Base-by-base conservation (phyloP, 2,113 vertebrate genomes). In the Pan paniscus region DNA sequence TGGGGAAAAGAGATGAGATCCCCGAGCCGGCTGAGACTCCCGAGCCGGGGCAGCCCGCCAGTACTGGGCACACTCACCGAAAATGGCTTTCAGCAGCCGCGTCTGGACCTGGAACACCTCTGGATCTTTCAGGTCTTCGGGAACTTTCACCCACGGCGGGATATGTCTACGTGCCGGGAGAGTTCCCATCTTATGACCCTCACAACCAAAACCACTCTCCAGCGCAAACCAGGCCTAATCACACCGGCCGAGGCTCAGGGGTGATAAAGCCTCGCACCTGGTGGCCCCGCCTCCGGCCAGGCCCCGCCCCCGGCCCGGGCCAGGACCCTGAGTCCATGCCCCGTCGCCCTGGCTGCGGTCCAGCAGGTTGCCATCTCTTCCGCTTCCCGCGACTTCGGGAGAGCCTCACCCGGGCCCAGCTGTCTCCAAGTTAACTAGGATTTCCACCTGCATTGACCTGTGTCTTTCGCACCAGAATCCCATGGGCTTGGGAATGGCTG, bases 71-170 rank as follows among this genome's bases (percentile, higher is more conserved):
- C 83, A 78, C 96, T 95, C 80, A 97, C 97, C 93, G 59, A 97
- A 97, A 7, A 98, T 18, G 43, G 76, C 61, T 25, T 57, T 70
- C 48, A 97, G 67, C 75, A 94, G 48, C 30, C 38, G 18, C 35
- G 80, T 95, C 30, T 87, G 80, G 20, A 97, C 89, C 70, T 84
- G 90, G 3, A 97, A 70, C 90, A 98, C 93, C 78, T 87, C 85
- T 2, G 96, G 97, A 7, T 95, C 80, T 57, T 57, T 55, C 70
- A 96, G 23, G 70, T 97, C 94, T 20, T 93, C 89, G 0, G 97
- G 97, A 70, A 83, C 16, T 38, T 48, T 94, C 30, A 97, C 48
- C 97, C 96, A 96, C 2, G 85, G 94, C 0, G 94, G 97, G 55
- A 96, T 96, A 52, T 79, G 46, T n/a, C 73, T 80, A 12, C 48